Evolutionary conservation across 2,888 invertebrate species (phyloP).

Genomic region (Heteropelma amictum): DNA sequence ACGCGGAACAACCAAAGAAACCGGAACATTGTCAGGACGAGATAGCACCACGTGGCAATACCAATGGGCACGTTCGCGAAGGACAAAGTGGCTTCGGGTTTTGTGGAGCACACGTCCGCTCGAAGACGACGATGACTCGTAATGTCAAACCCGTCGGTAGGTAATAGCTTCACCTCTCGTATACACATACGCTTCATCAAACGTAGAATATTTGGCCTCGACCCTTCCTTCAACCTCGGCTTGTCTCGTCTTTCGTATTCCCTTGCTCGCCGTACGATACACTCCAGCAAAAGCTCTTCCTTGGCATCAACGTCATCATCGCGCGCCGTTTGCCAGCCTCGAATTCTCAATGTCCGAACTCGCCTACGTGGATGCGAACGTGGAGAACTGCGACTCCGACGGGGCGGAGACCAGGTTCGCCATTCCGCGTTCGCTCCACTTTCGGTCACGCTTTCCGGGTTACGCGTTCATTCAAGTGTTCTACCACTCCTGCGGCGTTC

Average conservation of each 20-base stretch:
- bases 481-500: not conserved
- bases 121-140: conserved; percentile 23
- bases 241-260: conserved; percentile 19
- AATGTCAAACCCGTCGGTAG: conserved; percentile 6
- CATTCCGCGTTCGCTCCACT: conserved; percentile 52
- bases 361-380: conserved; percentile 19
- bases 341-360: conserved; percentile 39
- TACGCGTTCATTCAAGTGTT: conserved; percentile 58
- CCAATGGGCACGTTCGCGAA: conserved; percentile 68
- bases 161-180: not conserved
- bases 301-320: conserved; percentile 4
- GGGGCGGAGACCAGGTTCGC: conserved; percentile 45
- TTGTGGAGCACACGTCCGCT: conserved; percentile 44
- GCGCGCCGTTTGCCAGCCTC: conserved; percentile 7
- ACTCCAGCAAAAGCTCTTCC: not conserved
- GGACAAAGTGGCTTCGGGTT: conserved; percentile 23
- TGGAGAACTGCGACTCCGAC: conserved; percentile 7
- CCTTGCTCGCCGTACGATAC: conserved; percentile 8
- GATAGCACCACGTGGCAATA: conserved; percentile 58
- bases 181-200: conserved; percentile 16
- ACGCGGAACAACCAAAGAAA: conserved; percentile 15
- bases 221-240: conserved; percentile 3
- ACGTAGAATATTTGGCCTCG: conserved; percentile 32
- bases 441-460: conserved; percentile 64
- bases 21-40: conserved; percentile 24